phyloP scores from a whole-genome alignment of 2,888 invertebrate species.

The Ametastegia equiseti region DNA sequence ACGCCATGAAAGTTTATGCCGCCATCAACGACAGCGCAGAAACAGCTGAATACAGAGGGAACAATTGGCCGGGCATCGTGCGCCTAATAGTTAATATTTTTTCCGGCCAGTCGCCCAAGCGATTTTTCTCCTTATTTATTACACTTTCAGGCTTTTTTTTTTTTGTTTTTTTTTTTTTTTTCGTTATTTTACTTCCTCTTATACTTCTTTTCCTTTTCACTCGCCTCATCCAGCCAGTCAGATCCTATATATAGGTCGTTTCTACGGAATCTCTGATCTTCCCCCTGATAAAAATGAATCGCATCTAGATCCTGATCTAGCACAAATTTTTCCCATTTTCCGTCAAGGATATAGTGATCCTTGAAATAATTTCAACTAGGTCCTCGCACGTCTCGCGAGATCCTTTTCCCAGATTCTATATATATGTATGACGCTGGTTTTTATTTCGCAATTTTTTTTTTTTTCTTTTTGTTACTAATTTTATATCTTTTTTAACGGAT shows the following conservation, averaged over 20 bases:
- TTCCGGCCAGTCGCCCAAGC: neutral
- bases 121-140: neutral
- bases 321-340: neutral
- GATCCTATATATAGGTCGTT: neutral
- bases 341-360: neutral
- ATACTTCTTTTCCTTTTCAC: neutral
- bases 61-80: conserved; percentile 41
- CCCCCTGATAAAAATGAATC: neutral
- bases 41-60: conserved; percentile 48
- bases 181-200: neutral
- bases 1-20: conserved; percentile 44
- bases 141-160: neutral
- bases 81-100: conserved; percentile 41
- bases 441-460: conserved; percentile 24
- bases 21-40: conserved; percentile 41
- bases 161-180: neutral
- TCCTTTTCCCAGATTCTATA: neutral
- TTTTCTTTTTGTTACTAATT: conserved; percentile 6
- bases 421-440: neutral
- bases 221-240: neutral
- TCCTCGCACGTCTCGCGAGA: neutral
- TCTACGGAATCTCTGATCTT: neutral
- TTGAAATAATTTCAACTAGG: neutral
- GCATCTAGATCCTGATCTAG: neutral
- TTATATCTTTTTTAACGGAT: neutral